A percentile compares a stretch with the other conserved stretches of the same genome.
phyloP scores from a whole-genome alignment of 2,113 vertebrate genomes.

The Siniperca chuatsi region DNA sequence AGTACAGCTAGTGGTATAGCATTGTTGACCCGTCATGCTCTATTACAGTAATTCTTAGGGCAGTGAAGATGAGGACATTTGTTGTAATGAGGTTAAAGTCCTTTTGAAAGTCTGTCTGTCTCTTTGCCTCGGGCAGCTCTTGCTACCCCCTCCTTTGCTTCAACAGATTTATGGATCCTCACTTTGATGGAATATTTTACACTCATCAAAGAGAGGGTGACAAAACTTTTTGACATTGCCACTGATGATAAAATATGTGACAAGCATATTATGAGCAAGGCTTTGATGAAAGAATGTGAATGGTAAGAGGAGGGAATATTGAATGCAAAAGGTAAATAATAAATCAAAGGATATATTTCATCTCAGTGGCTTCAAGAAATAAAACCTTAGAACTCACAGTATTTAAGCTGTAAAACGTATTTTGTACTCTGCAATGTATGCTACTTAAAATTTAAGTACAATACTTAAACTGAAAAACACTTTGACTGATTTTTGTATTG shows the following conservation, averaged over 20 bases:
- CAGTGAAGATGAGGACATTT: neutral
- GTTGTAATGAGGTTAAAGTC: neutral
- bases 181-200: constrained; percentile 28
- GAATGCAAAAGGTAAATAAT: neutral
- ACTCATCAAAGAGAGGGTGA: neutral
- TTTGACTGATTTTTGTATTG: neutral
- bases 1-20: neutral
- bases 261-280: neutral
- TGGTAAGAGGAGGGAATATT: neutral
- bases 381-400: neutral
- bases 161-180: constrained; percentile 33
- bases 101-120: constrained; percentile 6
- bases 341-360: neutral
- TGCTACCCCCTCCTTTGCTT: neutral
- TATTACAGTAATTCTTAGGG: neutral
- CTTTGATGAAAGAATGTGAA: neutral
- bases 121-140: constrained; percentile 1
- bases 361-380: neutral
- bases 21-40: neutral
- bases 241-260: constrained; percentile 9
- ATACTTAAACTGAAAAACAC: neutral
- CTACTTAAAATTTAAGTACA: neutral
- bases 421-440: neutral
- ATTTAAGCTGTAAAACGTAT: neutral
- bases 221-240: constrained; percentile 16